Percentiles rank a stretch among this genome's conserved stretches.
phyloP scores from a whole-genome alignment of 2,113 vertebrate species.

The Microcebus griseorufus region DNA sequence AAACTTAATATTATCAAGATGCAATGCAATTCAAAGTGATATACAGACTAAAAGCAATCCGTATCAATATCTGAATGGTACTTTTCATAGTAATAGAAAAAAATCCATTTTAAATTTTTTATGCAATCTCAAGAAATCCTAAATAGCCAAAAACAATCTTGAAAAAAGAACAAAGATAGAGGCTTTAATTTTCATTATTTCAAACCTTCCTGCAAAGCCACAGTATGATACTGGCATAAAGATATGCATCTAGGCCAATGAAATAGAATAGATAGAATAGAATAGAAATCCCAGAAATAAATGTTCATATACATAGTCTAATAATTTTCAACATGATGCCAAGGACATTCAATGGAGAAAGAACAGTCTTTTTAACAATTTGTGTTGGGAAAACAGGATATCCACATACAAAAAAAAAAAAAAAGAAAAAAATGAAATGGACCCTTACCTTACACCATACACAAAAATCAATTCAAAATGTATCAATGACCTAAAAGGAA shows the following conservation, averaged over 20 bases:
- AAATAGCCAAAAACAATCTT: neutral
- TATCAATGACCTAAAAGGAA: neutral
- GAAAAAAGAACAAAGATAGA: neutral
- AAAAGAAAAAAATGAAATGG: neutral
- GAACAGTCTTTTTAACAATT: neutral
- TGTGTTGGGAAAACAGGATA: neutral
- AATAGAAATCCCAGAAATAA: neutral
- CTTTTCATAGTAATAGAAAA: neutral
- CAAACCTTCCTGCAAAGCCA: neutral
- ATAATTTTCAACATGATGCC: neutral
- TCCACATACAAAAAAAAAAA: neutral
- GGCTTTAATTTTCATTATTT: neutral
- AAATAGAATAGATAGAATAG: neutral
- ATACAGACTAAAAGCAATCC: neutral
- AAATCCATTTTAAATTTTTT: neutral
- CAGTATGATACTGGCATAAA: neutral
- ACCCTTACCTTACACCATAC: neutral
- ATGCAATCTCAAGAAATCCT: neutral
- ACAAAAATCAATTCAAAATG: neutral
- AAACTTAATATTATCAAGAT: neutral
- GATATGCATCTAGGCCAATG: no score
- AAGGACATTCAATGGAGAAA: neutral
- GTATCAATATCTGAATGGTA: neutral
- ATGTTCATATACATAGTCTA: neutral
- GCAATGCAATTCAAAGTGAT: neutral